Evolutionary conservation across 2,888 invertebrate species (phyloP), one percentile per base, ranked within the genome.

Genomic region (Heliconius charithonia): DNA sequence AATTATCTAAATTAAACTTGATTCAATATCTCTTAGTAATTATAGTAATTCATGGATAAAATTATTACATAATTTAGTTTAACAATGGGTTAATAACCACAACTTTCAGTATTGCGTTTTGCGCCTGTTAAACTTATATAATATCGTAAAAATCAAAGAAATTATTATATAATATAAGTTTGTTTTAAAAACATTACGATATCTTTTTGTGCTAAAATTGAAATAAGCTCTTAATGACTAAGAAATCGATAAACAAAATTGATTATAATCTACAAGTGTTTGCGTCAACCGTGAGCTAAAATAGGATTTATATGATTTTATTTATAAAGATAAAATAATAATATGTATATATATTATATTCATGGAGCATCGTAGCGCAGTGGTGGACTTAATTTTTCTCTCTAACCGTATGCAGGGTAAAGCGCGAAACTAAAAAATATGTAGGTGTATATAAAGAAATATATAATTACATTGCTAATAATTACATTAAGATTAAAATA

Each of bases 401-500:
- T 10, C n/a, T 9, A 22, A 9, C 1, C 3, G 3, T 10, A n/a
- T n/a, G 10, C 3, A 10, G 3, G 22, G 1, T n/a, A n/a, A n/a
- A 59, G 32, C 32, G 32, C 32, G 45, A 45, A 45, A 45, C 6
- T 3, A 59, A 56, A 32, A 32, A n/a, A 27, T 29, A 27, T 10
- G n/a, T 51, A 69, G 27, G 25, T 45, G 32, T 19, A 7, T 22
- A 70, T 59, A 67, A 32, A 62, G 29, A 75, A 22, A 73, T 71
- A 62, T 45, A 41, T 62, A 37, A 22, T 22, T 22, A 74, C 56
- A 69, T 51, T 70, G 73, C 71, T 73, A 12, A 63, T 41, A 79
- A 82, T 78, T 29, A 76, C 67, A 77, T 76, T 56, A 27, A 80
- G 82, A 84, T 83, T 83, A 90, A 88, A 89, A 88, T 87, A 84